Evolutionary conservation across 2,113 vertebrate genomes (phyloP), one percentile per base, ranked within the genome.

Genomic region (Montifringilla adamsi): DNA sequence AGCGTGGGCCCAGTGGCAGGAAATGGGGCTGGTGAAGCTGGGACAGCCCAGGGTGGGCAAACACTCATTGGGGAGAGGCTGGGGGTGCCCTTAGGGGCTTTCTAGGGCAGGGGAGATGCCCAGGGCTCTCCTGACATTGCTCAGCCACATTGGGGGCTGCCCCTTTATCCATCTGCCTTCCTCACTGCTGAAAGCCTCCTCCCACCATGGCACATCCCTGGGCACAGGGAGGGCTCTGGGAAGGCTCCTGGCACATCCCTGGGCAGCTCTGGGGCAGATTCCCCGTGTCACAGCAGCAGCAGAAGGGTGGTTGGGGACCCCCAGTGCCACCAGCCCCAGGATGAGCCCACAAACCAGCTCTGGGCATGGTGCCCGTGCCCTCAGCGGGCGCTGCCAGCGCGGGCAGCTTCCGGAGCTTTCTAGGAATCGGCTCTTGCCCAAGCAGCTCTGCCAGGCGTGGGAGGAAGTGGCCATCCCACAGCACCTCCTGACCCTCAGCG

Each of bases 361-460:
- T 52, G 6, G 13, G 58, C 2, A 3, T 1, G 24, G 28, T 28
- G 27, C 76, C 3, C 1, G 15, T 15, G 23, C 55, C 59, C 62
- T 44, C 18, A 2, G 31, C 2, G 2, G 28, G 64, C 0, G 0
- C 44, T 59, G 59, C 44, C 10, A 30, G n/a, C 1, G 0, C 7
- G 0, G 21, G 39, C 4, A 0, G 39, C 50, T 50, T 76, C 86
- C 1, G 50, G 22, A 15, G 80, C 96, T 95, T 95, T 95, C 93
- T 90, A 96, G 89, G 96, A 96, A 95, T 67, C 46, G 3, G 37
- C 82, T 90, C 75, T 95, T 95, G 86, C 93, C 46, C 86, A 80
- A 88, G 75, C 12, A 1, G 4, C 0, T 1, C 53, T 19, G 56
- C 22, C 0, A 9, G 74, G 28, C 0, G 44, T 6, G 28, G 62